Conservation (phyloP, 2,113 vertebrate genomes). For the Ellobius talpinus region DNA sequence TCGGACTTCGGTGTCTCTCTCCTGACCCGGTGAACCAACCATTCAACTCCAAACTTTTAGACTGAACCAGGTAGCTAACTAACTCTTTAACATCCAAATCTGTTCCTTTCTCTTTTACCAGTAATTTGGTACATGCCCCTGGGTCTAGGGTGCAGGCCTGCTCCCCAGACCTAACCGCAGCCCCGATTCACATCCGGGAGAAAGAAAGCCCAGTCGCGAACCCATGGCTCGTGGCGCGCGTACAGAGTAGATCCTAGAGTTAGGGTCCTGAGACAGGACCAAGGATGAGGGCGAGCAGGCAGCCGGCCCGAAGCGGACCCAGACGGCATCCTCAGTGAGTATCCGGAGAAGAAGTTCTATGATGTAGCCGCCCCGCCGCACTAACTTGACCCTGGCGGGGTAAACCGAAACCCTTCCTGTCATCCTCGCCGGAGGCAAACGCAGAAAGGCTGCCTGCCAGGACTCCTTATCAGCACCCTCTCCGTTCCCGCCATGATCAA, state of each 20-base stretch:
- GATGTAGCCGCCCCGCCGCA: neutral
- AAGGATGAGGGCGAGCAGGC: neutral
- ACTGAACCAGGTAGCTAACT: neutral
- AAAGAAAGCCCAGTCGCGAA: constrained; percentile 6
- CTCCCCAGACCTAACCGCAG: neutral
- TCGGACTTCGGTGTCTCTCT: neutral
- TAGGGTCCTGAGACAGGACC: neutral
- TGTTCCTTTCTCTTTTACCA: neutral
- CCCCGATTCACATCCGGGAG: neutral
- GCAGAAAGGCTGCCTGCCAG: neutral
- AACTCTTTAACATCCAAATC: neutral
- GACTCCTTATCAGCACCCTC: too few species aligned
- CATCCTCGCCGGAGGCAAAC: neutral
- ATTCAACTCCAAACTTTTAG: constrained; percentile 56
- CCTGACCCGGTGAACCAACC: neutral
- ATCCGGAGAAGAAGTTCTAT: constrained; percentile 8
- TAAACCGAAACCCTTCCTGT: neutral
- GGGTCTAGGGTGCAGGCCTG: constrained; percentile 35
- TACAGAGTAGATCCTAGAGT: constrained; percentile 32
- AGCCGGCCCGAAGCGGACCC: neutral
- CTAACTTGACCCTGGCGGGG: constrained; percentile 41
- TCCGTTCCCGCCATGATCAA: neutral
- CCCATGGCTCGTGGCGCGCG: neutral
- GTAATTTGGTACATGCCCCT: neutral
- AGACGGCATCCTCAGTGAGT: neutral